Conservation (phyloP, 2,797 vertebrate genomes). For the Ptychadena robeensis region DNA sequence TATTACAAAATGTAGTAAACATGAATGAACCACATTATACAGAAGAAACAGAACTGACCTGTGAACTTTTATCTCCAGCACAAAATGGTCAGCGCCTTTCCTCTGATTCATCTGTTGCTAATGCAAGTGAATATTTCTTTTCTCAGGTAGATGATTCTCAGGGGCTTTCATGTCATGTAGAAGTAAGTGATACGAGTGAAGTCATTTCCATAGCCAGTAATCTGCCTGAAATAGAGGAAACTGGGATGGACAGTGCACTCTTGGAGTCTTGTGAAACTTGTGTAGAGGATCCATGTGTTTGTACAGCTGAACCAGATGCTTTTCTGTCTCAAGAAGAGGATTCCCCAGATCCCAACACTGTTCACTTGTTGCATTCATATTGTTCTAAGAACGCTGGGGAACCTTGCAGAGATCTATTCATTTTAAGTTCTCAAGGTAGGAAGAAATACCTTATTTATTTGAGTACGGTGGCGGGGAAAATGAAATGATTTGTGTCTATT, state of each 20-base stretch:
- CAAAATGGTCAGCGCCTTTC: background rate
- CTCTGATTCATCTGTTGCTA: background rate
- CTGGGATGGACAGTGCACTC: background rate
- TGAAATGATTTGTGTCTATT: no score
- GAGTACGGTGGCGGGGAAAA: background rate
- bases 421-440: background rate
- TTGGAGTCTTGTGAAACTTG: background rate
- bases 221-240: background rate
- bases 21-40: background rate
- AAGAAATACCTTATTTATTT: background rate
- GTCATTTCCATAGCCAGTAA: background rate
- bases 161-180: background rate
- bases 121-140: background rate
- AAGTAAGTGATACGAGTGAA: background rate
- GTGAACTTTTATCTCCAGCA: background rate
- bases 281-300: background rate
- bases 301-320: background rate
- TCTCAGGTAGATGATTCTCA: background rate
- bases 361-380: slow-evolving; percentile 78
- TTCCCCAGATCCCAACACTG: slow-evolving; percentile 69
- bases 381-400: slow-evolving; percentile 74
- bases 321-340: background rate
- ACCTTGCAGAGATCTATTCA: no score
- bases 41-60: background rate
- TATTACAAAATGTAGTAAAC: background rate